phyloP scores from a whole-genome alignment of 2,888 invertebrate species.

The Arge pagana region DNA sequence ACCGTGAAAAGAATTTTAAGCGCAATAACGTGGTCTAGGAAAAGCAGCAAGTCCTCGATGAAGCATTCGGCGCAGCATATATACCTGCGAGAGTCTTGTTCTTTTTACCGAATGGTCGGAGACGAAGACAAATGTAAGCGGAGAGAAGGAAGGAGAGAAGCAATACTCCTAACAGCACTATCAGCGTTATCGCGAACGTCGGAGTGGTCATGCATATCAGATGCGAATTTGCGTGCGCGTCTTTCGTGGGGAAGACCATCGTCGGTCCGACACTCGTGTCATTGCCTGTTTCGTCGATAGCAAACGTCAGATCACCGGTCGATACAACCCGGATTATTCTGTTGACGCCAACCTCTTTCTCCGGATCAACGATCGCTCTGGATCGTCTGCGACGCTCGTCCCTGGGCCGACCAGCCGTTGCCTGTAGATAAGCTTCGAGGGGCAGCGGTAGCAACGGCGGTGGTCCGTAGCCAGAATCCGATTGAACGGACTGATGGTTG shows the following conservation, averaged over 20 bases:
- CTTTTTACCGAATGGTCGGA: slow-evolving; percentile 70
- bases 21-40: slow-evolving; percentile 66
- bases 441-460: slow-evolving; percentile 67
- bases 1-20: background rate
- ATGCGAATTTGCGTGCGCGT: slow-evolving; percentile 60
- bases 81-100: slow-evolving; percentile 57
- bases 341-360: slow-evolving; percentile 86
- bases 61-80: slow-evolving; percentile 46
- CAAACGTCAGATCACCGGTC: slow-evolving; percentile 85
- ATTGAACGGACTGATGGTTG: slow-evolving; percentile 61
- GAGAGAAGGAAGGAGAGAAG: slow-evolving; percentile 85
- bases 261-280: slow-evolving; percentile 65
- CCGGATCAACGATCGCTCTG: slow-evolving; percentile 66
- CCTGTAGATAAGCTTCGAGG: slow-evolving; percentile 69
- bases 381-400: slow-evolving; percentile 75
- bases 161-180: slow-evolving; percentile 80
- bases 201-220: slow-evolving; percentile 93
- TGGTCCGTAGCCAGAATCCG: slow-evolving; percentile 72
- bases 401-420: slow-evolving; percentile 67
- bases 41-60: slow-evolving; percentile 70
- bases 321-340: slow-evolving; percentile 89
- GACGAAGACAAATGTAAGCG: slow-evolving; percentile 80
- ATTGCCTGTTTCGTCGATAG: slow-evolving; percentile 70
- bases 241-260: slow-evolving; percentile 73
- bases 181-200: slow-evolving; percentile 86